Conservation (phyloP, 2,888 invertebrate genomes). For the Aleiodes testaceus region DNA sequence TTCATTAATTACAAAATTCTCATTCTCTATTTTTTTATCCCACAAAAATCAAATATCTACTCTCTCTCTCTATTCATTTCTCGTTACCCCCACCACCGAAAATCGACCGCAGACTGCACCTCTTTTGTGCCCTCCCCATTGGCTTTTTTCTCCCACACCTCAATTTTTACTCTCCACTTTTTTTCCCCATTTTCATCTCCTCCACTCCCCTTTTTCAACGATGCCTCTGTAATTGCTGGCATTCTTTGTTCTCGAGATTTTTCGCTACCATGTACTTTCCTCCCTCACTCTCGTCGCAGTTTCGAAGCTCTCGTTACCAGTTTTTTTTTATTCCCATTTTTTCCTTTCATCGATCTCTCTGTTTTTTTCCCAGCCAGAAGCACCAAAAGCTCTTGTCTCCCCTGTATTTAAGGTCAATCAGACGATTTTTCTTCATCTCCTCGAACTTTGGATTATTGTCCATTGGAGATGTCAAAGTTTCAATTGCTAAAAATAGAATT, state of each 20-base stretch:
- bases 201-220: slow-evolving; percentile 40
- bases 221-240: slow-evolving; percentile 7
- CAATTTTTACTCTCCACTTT: background rate
- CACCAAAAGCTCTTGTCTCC: background rate
- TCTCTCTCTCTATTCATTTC: background rate
- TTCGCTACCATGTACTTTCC: slow-evolving; percentile 16
- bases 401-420: background rate
- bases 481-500: too few relatives aligned
- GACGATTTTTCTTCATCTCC: background rate
- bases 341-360: slow-evolving; percentile 15
- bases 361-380: background rate
- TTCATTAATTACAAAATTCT: background rate
- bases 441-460: too few relatives aligned
- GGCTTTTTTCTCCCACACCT: background rate
- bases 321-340: too few relatives aligned
- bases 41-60: background rate
- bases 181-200: background rate
- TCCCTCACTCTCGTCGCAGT: too few relatives aligned
- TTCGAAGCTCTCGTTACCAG: too few relatives aligned
- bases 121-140: slow-evolving; percentile 11
- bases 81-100: background rate
- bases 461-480: too few relatives aligned
- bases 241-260: slow-evolving; percentile 33
- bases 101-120: slow-evolving; percentile 23
- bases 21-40: background rate